phyloP scores from a whole-genome alignment of 2,888 invertebrate genomes.

The Nymphalis urticae region DNA sequence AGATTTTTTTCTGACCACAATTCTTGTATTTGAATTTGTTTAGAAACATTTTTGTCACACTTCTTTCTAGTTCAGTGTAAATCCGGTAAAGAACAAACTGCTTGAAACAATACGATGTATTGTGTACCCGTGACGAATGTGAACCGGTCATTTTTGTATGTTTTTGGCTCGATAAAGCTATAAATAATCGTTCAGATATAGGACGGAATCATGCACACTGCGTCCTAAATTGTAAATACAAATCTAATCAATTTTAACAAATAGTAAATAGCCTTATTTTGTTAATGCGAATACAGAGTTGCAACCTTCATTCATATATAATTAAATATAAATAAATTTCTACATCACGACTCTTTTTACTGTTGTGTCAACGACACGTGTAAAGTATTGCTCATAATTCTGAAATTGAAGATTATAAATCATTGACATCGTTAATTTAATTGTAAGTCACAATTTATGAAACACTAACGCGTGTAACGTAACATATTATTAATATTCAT shows the following conservation, averaged over 20 bases:
- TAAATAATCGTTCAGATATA: constrained; percentile 74
- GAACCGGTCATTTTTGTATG: constrained; percentile 71
- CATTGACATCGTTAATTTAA: constrained; percentile 28
- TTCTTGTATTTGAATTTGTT: background rate
- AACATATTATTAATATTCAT: background rate
- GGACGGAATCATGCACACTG: constrained; percentile 70
- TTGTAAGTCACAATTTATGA: constrained; percentile 30
- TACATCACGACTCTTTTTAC: constrained; percentile 7
- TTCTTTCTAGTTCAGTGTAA: constrained; percentile 24
- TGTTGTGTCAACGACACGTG: constrained; percentile 26
- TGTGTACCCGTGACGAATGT: constrained; percentile 74
- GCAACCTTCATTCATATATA: background rate
- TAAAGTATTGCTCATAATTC: constrained; percentile 28
- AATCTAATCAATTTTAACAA: constrained; percentile 36
- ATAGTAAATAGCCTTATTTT: background rate
- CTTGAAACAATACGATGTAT: constrained; percentile 71
- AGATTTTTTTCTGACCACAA: background rate
- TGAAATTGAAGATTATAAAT: constrained; percentile 35
- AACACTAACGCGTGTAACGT: constrained; percentile 19
- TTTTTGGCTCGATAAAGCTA: constrained; percentile 68
- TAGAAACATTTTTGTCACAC: background rate
- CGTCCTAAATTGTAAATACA: constrained; percentile 64
- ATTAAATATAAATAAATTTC: constrained; percentile 4
- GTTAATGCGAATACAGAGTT: background rate
- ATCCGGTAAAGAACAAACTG: constrained; percentile 55